These are phyloP conservation scores for Mythimna lalbum DNA, from an alignment of 2,888 invertebrate genomes.

Conservation along the genomic window DNA sequence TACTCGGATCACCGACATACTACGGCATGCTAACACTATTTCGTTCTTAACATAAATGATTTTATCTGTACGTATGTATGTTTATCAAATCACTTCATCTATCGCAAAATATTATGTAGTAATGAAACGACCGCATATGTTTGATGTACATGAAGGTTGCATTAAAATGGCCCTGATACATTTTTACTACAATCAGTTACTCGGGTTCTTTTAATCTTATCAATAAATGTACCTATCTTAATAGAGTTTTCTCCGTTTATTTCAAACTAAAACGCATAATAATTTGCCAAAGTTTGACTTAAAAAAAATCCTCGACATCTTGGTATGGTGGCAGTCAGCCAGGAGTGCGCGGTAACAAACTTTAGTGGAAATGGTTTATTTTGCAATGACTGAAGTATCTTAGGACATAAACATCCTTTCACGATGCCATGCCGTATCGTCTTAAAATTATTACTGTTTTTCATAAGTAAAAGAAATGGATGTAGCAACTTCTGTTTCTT, in stretches of 20 bases:
- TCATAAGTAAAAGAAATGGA: no score
- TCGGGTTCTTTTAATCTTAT: not conserved
- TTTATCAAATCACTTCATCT: conserved; percentile 55
- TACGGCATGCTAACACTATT: conserved; percentile 31
- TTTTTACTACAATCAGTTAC: conserved; percentile 23
- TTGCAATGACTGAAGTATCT: not conserved
- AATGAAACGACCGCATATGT: conserved; percentile 29
- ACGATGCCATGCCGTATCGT: no score
- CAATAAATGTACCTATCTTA: not conserved
- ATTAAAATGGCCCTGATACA: conserved; percentile 13
- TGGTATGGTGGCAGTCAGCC: not conserved
- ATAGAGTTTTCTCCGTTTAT: not conserved
- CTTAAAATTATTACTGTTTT: no score
- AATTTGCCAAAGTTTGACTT: not conserved
- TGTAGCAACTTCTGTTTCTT: no score
- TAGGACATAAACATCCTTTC: no score
- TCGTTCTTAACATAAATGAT: conserved; percentile 18
- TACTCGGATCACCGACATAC: conserved; percentile 11
- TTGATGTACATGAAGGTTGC: conserved; percentile 16
- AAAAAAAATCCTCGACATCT: not conserved
- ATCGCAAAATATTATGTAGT: conserved; percentile 32
- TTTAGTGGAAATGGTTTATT: not conserved
- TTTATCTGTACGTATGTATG: conserved; percentile 33
- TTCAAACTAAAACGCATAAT: not conserved
- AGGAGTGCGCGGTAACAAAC: not conserved